Percentiles rank a stretch among this genome's conserved stretches.
Evolutionary conservation across 2,113 vertebrate species (phyloP).

Genomic region (Zosterops lateralis): DNA sequence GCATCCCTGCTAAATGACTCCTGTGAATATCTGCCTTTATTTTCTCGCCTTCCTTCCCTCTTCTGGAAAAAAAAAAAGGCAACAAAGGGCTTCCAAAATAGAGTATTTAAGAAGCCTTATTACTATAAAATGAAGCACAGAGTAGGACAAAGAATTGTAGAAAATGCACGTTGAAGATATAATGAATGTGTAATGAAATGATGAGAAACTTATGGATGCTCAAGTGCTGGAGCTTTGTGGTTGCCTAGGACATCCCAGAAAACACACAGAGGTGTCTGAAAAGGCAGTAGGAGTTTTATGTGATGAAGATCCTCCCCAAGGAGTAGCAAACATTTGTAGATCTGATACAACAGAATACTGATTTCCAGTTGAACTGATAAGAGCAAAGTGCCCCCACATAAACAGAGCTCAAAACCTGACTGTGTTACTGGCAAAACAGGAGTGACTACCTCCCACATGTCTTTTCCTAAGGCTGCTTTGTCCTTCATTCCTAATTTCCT

Average conservation of each 20-base stretch:
- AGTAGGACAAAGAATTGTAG: not conserved
- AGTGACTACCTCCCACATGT: not conserved
- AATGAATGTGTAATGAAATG: not conserved
- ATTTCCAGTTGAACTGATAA: not conserved
- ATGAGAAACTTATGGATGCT: not conserved
- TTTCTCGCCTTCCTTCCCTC: not conserved
- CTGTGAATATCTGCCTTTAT: not conserved
- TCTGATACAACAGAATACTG: not conserved
- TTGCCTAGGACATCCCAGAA: not conserved
- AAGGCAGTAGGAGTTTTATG: not conserved
- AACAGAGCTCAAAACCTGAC: not conserved
- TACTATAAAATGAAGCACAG: not conserved
- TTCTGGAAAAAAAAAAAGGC: not conserved
- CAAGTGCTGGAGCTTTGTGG: not conserved
- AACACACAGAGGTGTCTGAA: not conserved
- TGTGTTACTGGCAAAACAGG: not conserved
- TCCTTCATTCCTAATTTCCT: not conserved
- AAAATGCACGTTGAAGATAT: not conserved
- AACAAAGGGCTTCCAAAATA: not conserved
- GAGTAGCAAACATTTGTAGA: not conserved
- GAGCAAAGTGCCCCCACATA: not conserved
- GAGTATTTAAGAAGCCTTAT: not conserved
- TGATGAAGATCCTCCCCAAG: not conserved
- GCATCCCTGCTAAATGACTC: not conserved
- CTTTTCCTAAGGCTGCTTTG: not conserved